Percentiles rank a stretch among this genome's conserved stretches.
phyloP scores from a whole-genome alignment of 2,888 invertebrate species.

The Synergus itoensis region DNA sequence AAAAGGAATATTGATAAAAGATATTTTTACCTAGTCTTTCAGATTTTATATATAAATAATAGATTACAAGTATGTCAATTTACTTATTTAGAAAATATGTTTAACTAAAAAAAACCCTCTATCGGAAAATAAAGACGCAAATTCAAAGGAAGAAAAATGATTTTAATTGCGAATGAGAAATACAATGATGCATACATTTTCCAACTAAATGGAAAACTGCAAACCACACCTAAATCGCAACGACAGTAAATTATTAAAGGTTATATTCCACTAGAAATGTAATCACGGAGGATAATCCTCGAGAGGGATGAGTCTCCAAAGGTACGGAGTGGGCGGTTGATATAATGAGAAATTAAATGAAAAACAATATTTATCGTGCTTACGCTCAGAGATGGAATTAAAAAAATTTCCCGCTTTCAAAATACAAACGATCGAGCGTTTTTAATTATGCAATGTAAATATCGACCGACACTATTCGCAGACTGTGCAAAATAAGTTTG shows the following conservation, averaged over 20 bases:
- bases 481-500: background rate
- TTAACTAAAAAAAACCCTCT: too few species aligned
- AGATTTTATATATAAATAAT: too few species aligned
- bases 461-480: background rate
- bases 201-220: background rate
- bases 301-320: conserved; percentile 30
- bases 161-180: too few species aligned
- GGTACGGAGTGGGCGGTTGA: conserved; percentile 25
- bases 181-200: too few species aligned
- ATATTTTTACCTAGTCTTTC: too few species aligned
- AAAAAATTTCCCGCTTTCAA: background rate
- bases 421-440: conserved; percentile 12
- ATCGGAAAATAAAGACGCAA: too few species aligned
- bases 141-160: too few species aligned
- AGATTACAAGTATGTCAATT: too few species aligned
- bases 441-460: conserved; percentile 41
- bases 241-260: background rate
- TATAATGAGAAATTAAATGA: conserved; percentile 42
- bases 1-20: too few species aligned
- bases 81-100: too few species aligned
- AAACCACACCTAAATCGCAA: conserved; percentile 4
- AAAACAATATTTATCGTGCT: conserved; percentile 43
- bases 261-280: conserved; percentile 23
- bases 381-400: background rate
- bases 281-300: conserved; percentile 32